Evolutionary conservation across 2,113 vertebrate genomes (phyloP).

Genomic region (Psammodynastes pulverulentus): DNA sequence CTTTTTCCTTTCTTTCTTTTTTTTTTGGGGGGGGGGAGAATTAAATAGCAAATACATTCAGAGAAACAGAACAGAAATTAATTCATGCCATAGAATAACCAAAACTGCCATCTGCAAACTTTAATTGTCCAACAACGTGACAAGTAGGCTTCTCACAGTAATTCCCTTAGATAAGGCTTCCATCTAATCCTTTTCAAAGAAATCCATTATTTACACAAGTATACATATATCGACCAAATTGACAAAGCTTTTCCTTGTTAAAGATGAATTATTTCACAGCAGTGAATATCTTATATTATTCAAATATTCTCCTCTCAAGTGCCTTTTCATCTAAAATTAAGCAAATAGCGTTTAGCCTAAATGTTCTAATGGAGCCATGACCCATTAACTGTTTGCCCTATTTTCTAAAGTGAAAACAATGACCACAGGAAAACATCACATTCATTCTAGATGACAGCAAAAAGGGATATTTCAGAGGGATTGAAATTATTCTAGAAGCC

Average conservation of each 20-base stretch:
- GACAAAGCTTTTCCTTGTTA: conserved; percentile 1
- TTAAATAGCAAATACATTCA: conserved; percentile 26
- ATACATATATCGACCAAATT: conserved; percentile 15
- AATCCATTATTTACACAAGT: conserved; percentile 47
- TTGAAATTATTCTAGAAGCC: conserved; percentile 63
- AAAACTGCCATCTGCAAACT: conserved; percentile 31
- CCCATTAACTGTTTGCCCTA: background rate
- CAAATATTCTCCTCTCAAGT: conserved; percentile 33
- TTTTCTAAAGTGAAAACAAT: conserved; percentile 23
- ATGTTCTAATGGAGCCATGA: background rate
- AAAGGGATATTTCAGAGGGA: conserved; percentile 52
- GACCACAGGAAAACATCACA: conserved; percentile 39
- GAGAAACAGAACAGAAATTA: conserved; percentile 25
- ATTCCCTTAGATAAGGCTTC: background rate
- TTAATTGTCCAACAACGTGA: conserved; percentile 44
- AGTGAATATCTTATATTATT: conserved; percentile 2
- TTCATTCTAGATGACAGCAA: conserved; percentile 39
- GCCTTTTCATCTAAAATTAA: conserved; percentile 30
- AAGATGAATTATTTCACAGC: conserved; percentile 25
- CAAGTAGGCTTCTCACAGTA: conserved; percentile 37
- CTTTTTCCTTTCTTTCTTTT: background rate
- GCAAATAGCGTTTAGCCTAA: conserved; percentile 13
- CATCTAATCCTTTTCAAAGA: conserved; percentile 40
- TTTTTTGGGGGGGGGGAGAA: background rate
- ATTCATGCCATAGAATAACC: conserved; percentile 18